phyloP scores from a whole-genome alignment of 2,888 invertebrate genomes.

The Cetonia aurata region DNA sequence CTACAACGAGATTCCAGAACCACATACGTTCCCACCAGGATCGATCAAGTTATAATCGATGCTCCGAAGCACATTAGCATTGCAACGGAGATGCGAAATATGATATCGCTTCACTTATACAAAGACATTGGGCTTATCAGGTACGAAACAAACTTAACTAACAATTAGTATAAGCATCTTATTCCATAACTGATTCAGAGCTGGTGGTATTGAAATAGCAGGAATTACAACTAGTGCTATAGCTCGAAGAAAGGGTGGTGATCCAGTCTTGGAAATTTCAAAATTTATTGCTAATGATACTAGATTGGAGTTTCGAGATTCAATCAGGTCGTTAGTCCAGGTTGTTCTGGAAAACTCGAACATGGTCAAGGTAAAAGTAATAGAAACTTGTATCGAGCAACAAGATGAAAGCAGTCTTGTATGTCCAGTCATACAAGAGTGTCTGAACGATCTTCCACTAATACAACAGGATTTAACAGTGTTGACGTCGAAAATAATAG shows the following conservation, averaged over 20 bases:
- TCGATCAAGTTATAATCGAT: conserved; percentile 49
- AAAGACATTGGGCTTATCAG: conserved; percentile 58
- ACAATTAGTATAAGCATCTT: conserved; percentile 5
- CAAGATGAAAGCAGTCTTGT: conserved; percentile 58
- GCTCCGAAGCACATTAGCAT: conserved; percentile 47
- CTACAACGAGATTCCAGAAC: conserved; percentile 77
- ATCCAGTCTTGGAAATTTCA: conserved; percentile 84
- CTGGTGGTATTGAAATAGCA: conserved; percentile 83
- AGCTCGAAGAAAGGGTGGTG: conserved; percentile 74
- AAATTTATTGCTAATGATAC: conserved; percentile 76
- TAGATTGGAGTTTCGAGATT: conserved; percentile 55
- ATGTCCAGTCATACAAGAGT: conserved; percentile 70
- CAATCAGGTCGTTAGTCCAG: conserved; percentile 75
- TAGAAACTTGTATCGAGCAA: conserved; percentile 64
- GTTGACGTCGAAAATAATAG: conserved; percentile 68
- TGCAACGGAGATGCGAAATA: conserved; percentile 50
- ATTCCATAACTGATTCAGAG: conserved; percentile 60
- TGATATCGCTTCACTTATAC: conserved; percentile 63
- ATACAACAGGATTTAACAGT: conserved; percentile 77
- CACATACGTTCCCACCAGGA: conserved; percentile 76
- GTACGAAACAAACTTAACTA: neutral
- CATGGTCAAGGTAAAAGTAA: conserved; percentile 72
- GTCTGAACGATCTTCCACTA: conserved; percentile 77
- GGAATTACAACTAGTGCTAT: conserved; percentile 84
- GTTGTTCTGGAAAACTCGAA: conserved; percentile 79